A percentile compares a stretch with the other conserved stretches of the same genome.
Evolutionary conservation across 2,888 invertebrate genomes (phyloP).

Genomic region (Trypoxylon attenuatum): DNA sequence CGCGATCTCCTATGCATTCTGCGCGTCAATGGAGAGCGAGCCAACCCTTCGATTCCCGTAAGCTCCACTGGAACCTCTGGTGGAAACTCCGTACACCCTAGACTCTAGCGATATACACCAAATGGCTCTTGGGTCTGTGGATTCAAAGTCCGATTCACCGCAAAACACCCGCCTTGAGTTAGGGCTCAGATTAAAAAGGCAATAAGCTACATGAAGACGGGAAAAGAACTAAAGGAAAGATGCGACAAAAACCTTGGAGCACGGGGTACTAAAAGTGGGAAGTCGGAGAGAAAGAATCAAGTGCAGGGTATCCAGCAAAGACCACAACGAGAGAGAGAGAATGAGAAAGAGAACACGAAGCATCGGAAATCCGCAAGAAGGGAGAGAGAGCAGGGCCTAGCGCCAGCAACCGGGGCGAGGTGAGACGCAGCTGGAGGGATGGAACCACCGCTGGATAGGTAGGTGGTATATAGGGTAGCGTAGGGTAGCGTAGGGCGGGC

Average conservation of each 20-base stretch:
- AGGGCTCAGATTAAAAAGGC: constrained; percentile 29
- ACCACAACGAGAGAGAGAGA: constrained; percentile 9
- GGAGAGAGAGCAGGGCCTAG: constrained; percentile 27
- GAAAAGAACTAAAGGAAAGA: neutral
- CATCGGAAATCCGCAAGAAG: constrained; percentile 12
- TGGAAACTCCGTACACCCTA: neutral
- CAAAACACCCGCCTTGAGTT: neutral
- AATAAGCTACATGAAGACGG: constrained; percentile 14
- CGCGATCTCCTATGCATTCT: neutral
- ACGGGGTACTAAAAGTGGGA: neutral
- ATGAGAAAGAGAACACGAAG: constrained; percentile 18
- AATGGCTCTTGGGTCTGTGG: neutral
- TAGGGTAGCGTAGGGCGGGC: constrained; percentile 5
- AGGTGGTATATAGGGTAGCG: neutral
- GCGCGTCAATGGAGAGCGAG: too few relatives aligned
- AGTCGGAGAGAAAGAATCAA: constrained; percentile 1
- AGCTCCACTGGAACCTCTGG: neutral
- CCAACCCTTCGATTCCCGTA: neutral
- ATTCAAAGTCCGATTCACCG: neutral
- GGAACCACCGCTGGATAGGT: neutral
- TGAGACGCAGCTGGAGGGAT: neutral
- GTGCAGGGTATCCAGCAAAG: neutral
- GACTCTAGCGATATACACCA: too few relatives aligned
- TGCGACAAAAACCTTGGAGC: constrained; percentile 7
- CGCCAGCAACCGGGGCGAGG: constrained; percentile 38